Evolutionary conservation across 2,797 vertebrate species (phyloP).

Genomic region (Melanotaenia maccullochi): DNA sequence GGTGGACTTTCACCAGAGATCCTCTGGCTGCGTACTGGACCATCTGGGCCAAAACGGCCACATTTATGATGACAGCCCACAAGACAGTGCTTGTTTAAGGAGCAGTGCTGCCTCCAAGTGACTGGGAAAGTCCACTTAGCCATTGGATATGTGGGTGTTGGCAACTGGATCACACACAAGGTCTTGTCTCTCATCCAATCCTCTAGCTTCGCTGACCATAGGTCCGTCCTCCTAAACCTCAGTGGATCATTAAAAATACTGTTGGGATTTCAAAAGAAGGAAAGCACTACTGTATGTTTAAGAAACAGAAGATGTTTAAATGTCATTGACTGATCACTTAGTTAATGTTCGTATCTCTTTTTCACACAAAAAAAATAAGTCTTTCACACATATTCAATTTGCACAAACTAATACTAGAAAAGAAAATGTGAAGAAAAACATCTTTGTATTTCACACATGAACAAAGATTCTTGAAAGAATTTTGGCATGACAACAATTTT

Average conservation of each 20-base stretch:
- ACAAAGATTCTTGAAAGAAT: neutral
- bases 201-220: slow-evolving; percentile 19
- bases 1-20: slow-evolving; percentile 50
- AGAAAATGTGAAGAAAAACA: neutral
- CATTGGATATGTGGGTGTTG: slow-evolving; percentile 10
- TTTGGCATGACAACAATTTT: no score
- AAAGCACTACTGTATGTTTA: neutral
- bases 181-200: slow-evolving; percentile 13
- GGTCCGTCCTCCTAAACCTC: slow-evolving; percentile 5
- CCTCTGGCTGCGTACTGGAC: slow-evolving; percentile 51
- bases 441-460: neutral
- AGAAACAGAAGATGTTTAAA: neutral
- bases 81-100: slow-evolving; percentile 39
- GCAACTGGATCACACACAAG: slow-evolving; percentile 18
- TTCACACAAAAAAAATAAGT: no score
- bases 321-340: neutral
- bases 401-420: neutral
- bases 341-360: neutral
- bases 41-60: slow-evolving; percentile 40
- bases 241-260: slow-evolving; percentile 12
- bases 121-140: slow-evolving; percentile 42
- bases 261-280: neutral
- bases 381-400: no score
- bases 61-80: slow-evolving; percentile 45
- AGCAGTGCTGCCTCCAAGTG: slow-evolving; percentile 69